Conservation (phyloP, 30 jellyfish, hydroid and myxozoan genomes). For the Sanderia malayensis region DNA sequence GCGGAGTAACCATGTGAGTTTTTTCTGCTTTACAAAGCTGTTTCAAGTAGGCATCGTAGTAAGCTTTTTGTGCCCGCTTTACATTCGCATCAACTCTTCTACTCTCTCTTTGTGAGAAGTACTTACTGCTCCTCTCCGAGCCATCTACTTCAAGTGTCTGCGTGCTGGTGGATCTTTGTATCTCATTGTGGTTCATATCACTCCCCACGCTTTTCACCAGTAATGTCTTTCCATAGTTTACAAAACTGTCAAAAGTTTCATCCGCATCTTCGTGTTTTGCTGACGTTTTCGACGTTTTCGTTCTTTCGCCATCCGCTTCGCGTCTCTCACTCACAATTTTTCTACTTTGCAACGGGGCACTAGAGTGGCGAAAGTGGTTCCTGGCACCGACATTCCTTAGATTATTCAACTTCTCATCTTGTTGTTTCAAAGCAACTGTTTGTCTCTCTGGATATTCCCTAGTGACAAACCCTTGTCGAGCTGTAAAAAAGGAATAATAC, state of each 20-base stretch:
- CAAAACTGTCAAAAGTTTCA: slow-evolving; percentile 41
- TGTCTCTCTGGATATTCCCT: no score
- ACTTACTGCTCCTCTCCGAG: slow-evolving; percentile 1
- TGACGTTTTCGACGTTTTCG: not conserved
- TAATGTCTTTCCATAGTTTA: slow-evolving; percentile 12
- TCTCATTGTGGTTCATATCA: slow-evolving; percentile 2
- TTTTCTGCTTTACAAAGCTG: slow-evolving; percentile 28
- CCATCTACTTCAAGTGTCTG: slow-evolving; percentile 16
- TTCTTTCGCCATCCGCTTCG: not conserved
- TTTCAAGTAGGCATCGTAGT: slow-evolving; percentile 43
- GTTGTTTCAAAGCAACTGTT: no score
- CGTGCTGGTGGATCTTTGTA: slow-evolving; percentile 16
- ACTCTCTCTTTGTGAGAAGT: slow-evolving; percentile 43
- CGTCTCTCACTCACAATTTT: not conserved
- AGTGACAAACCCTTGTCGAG: no score
- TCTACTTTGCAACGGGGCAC: slow-evolving; percentile 44
- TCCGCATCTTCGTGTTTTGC: slow-evolving; percentile 32
- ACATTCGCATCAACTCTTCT: slow-evolving; percentile 45
- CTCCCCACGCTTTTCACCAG: not conserved
- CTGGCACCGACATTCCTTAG: not conserved
- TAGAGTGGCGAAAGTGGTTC: slow-evolving; percentile 50
- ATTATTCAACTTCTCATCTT: slow-evolving; percentile 16
- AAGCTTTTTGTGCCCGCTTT: slow-evolving; percentile 53
- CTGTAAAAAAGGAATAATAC: no score
- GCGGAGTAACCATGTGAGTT: slow-evolving; percentile 32